Conservation (phyloP, 2,113 vertebrate genomes). For the Tragelaphus strepsiceros region DNA sequence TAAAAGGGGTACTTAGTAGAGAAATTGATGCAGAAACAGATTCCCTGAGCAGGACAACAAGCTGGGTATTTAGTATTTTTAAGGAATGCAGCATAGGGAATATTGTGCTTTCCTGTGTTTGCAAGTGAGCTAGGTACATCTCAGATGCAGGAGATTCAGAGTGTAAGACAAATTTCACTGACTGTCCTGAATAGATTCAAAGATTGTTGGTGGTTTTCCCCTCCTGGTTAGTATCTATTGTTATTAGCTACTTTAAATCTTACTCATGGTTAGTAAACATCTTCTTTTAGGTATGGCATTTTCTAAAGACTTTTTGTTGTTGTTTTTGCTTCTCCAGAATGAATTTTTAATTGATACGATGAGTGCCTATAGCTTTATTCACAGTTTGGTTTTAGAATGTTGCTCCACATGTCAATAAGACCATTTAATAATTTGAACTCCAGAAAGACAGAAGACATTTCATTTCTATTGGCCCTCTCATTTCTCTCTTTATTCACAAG, state of each 20-base stretch:
- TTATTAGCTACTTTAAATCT: background rate
- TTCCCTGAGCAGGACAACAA: background rate
- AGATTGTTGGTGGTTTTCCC: background rate
- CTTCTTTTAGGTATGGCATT: background rate
- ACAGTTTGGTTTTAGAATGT: background rate
- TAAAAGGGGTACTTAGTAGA: background rate
- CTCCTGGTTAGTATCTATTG: background rate
- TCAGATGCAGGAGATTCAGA: background rate
- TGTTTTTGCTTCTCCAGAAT: background rate
- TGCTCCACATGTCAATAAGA: background rate
- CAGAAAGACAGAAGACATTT: background rate
- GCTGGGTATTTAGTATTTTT: background rate
- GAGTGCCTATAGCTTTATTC: background rate
- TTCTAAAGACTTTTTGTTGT: background rate
- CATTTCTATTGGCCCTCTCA: background rate
- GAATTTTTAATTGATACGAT: background rate
- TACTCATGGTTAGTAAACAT: background rate
- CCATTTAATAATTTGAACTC: background rate
- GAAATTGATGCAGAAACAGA: background rate
- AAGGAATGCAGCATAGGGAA: background rate
- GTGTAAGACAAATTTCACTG: background rate
- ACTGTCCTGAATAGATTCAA: background rate
- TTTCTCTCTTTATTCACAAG: background rate
- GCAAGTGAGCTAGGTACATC: background rate
- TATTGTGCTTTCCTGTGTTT: background rate